Evolutionary conservation across 2,888 invertebrate genomes (phyloP).

Genomic region (Malachius bipustulatus): DNA sequence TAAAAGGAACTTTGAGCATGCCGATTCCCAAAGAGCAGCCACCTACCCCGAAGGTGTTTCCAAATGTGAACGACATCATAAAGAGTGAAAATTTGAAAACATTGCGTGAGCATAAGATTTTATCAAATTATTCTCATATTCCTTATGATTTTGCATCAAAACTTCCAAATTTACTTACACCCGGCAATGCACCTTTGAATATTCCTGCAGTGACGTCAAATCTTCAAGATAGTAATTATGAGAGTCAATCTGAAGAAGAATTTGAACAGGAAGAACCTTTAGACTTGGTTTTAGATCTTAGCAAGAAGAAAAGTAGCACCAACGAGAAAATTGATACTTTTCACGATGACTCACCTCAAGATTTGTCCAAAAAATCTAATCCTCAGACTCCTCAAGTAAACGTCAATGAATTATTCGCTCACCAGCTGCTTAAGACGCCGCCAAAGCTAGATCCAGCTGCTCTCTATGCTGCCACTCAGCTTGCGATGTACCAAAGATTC

Average conservation of each 20-base stretch:
- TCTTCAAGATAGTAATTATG: slow-evolving; percentile 43
- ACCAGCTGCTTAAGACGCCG: slow-evolving; percentile 53
- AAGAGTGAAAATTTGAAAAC: slow-evolving; percentile 25
- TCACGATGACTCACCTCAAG: slow-evolving; percentile 39
- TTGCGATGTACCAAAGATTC: slow-evolving; percentile 48
- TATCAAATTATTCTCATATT: slow-evolving; percentile 12
- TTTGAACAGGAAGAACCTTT: slow-evolving; percentile 29
- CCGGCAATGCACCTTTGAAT: slow-evolving; percentile 19
- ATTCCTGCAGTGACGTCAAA: slow-evolving; percentile 25
- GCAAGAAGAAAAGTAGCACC: slow-evolving; percentile 51
- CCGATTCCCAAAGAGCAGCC: slow-evolving; percentile 18
- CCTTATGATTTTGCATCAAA: slow-evolving; percentile 25
- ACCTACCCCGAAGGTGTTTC: slow-evolving; percentile 21
- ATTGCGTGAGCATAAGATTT: slow-evolving; percentile 23
- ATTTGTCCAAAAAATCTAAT: slow-evolving; percentile 36
- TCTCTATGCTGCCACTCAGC: slow-evolving; percentile 45
- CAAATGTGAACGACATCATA: slow-evolving; percentile 24
- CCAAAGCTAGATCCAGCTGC: slow-evolving; percentile 50
- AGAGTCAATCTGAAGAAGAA: slow-evolving; percentile 32
- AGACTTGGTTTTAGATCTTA: slow-evolving; percentile 60
- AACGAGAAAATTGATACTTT: slow-evolving; percentile 21
- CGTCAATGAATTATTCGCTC: slow-evolving; percentile 45
- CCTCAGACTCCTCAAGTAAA: slow-evolving; percentile 27
- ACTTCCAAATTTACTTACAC: slow-evolving; percentile 23
- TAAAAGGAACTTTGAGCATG: slow-evolving; percentile 20